Percentiles rank a stretch among this genome's conserved stretches.
These are phyloP conservation scores for Drosophila paulistorum DNA, from an alignment of 1,140 invertebrate species.

Conservation along the genomic window DNA sequence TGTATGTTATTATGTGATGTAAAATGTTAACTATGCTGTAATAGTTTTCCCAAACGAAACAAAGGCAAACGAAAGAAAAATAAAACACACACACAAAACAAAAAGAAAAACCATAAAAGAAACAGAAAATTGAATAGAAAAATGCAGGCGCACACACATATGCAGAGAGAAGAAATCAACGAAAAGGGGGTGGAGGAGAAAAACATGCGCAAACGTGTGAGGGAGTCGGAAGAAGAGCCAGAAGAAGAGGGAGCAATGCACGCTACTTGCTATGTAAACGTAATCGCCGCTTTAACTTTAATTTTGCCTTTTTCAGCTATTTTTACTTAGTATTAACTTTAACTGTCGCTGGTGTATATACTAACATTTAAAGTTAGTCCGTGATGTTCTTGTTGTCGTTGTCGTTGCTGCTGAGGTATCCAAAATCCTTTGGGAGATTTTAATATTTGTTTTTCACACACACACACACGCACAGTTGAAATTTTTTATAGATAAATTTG, in stretches of 20 bases:
- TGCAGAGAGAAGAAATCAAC: conserved; percentile 9
- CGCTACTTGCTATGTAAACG: conserved; percentile 61
- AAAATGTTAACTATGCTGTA: conserved; percentile 75
- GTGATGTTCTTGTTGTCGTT: conserved; percentile 23
- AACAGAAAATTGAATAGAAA: conserved; percentile 18
- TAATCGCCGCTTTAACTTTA: conserved; percentile 57
- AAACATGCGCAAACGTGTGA: conserved; percentile 70
- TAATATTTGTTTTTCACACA: conserved; percentile 36
- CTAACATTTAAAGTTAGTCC: conserved; percentile 70
- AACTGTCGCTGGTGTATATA: conserved; percentile 31
- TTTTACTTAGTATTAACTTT: conserved; percentile 43
- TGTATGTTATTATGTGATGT: conserved; percentile 78
- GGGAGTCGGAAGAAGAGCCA: conserved; percentile 24
- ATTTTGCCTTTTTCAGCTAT: conserved; percentile 39
- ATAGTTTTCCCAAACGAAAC: conserved; percentile 60
- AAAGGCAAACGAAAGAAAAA: conserved; percentile 20
- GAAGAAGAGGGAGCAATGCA: conserved; percentile 59
- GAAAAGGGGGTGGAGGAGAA: conserved; percentile 21
- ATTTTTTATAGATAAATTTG: conserved; percentile 40
- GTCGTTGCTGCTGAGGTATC: conserved; percentile 32
- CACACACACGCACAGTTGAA: conserved; percentile 15
- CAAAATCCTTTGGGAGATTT: conserved; percentile 34
- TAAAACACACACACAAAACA: not conserved
- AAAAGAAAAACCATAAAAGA: not conserved
- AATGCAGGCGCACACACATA: conserved; percentile 37